Evolutionary conservation across 2,797 vertebrate genomes (phyloP).

Genomic region (Sebastolobus altivelis): DNA sequence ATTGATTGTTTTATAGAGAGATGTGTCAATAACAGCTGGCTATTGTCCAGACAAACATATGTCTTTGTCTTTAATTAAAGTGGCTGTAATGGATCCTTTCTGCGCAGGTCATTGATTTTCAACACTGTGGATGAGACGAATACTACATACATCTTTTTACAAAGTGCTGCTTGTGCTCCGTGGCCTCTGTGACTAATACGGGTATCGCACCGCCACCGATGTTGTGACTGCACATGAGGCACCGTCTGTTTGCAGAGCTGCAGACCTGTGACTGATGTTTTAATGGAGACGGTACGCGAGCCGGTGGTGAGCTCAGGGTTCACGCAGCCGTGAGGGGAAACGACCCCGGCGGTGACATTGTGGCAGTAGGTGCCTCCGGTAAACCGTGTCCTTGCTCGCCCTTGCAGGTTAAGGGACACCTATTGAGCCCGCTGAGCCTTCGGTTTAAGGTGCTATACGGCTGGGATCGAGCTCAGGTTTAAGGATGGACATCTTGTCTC

Average conservation of each 20-base stretch:
- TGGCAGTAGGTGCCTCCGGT: conserved; percentile 50
- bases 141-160: conserved; percentile 42
- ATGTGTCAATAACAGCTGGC: conserved; percentile 66
- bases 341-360: conserved; percentile 67
- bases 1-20: conserved; percentile 75
- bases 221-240: conserved; percentile 51
- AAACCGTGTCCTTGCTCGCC: conserved; percentile 79
- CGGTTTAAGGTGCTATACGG: conserved; percentile 51
- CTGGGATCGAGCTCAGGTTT: conserved; percentile 68
- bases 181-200: conserved; percentile 49
- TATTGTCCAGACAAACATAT: conserved; percentile 32
- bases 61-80: conserved; percentile 47
- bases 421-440: conserved; percentile 63
- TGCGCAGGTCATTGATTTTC: conserved; percentile 44
- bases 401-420: conserved; percentile 72
- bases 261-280: conserved; percentile 71
- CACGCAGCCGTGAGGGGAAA: conserved; percentile 68
- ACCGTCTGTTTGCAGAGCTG: conserved; percentile 50
- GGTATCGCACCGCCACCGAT: conserved; percentile 24
- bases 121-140: conserved; percentile 33
- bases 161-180: conserved; percentile 39
- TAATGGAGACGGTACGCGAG: conserved; percentile 64
- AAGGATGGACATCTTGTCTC: conserved; percentile 77
- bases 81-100: conserved; percentile 29
- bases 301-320: conserved; percentile 62